Base-by-base conservation (phyloP, 2,888 invertebrate species). In the Cryptus armator region DNA sequence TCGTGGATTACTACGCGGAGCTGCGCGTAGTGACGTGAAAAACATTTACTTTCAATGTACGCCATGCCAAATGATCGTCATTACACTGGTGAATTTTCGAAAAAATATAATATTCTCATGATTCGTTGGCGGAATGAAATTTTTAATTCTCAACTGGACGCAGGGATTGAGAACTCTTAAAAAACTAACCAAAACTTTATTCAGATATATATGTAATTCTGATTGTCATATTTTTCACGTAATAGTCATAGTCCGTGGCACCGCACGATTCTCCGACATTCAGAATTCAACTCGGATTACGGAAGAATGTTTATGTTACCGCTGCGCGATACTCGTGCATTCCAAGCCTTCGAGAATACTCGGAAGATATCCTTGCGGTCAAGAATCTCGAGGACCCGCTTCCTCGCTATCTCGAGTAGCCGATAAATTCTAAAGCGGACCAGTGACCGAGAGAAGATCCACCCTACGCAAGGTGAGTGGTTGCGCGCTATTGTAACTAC, bases 1-100 rank as follows among this genome's bases (percentile, higher is more conserved):
- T 16, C 19, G 77, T 3, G 44, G 77, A 77, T 77, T 59, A 77
- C 24, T 24, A 24, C 24, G 24, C 24, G 56, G 71, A 43, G 32
- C 19, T 16, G 53, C 53, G 2, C 19, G 19, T 53, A 53, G 16
- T n/a, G 53, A 53, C 56, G 56, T 19, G 56, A 24, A 24, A 37
- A 56, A 24, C 56, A 56, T 56, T 56, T 10, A 56, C 56, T 56
- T 56, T 19, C 19, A 10, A 19, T 19, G 37, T 19, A 56, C 10
- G 53, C 19, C 24, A 10, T 12, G 19, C 56, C 19, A 19, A 24
- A 19, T 24, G 3, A 24, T 10, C 24, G 56, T 24, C 19, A 24
- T 24, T 7, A 10, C 24, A 3, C 56, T 56, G 19, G 24, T 16
- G 12, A 56, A 56, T 56, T 56, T 24, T 48, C 0, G 2, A 56